Evolutionary conservation across 2,888 invertebrate genomes (phyloP).

Genomic region (Lamproptera curius): DNA sequence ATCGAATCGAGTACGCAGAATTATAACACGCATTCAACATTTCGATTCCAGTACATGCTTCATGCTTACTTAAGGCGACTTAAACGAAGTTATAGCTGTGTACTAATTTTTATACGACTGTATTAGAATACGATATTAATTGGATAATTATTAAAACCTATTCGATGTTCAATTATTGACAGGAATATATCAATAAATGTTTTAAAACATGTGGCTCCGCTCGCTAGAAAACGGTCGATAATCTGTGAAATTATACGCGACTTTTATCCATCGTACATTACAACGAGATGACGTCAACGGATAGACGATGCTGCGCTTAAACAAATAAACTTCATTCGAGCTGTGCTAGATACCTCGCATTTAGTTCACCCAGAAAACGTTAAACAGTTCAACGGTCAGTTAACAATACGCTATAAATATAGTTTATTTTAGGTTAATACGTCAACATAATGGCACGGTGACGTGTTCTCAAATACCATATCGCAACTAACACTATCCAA

Average conservation of each 20-base stretch:
- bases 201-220: too few relatives aligned
- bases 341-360: constrained; percentile 4
- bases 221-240: too few relatives aligned
- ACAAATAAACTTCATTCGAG: constrained; percentile 6
- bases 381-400: background rate
- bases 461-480: too few relatives aligned
- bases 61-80: too few relatives aligned
- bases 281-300: constrained; percentile 2
- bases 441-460: too few relatives aligned
- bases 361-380: constrained; percentile 1
- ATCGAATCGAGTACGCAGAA: background rate
- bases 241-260: background rate
- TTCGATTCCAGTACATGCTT: too few relatives aligned
- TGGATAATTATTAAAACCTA: background rate
- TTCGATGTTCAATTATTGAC: constrained; percentile 11
- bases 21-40: background rate
- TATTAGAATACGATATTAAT: too few relatives aligned
- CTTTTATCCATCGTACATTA: background rate
- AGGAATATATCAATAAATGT: too few relatives aligned
- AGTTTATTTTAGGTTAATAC: background rate
- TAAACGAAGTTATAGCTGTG: too few relatives aligned
- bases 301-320: constrained; percentile 1
- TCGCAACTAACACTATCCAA: too few relatives aligned
- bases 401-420: background rate
- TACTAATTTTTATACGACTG: too few relatives aligned